Base-by-base conservation (phyloP, 23 tunicate species). In the Halocynthia aurantium region DNA sequence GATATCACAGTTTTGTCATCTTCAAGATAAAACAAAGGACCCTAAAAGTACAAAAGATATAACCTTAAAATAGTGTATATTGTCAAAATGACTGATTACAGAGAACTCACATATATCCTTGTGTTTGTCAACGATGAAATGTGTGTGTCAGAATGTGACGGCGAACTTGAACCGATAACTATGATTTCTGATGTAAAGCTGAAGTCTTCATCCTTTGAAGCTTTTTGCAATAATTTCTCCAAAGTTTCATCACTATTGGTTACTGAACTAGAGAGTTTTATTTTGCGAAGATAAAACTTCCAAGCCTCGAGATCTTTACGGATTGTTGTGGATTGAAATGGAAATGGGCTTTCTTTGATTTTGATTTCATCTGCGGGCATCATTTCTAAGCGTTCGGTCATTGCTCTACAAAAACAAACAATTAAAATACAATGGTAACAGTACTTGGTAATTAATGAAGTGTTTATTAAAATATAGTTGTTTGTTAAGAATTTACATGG, bases 1-100 rank as follows among this genome's bases (percentile, higher is more conserved):
- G 98, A 86, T 18, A 92, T 61, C 44, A 86, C 87, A 17, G 92
- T 88, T 57, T 81, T 80, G 10, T 62, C 80, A 64, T 92, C 98
- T 11, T 92, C 98, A 50, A 92, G 77, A 54, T 52, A 71, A 50
- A 82, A 80, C 62, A 69, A 69, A n/a, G 85, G 69, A 44, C 98
- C 98, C 84, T 87, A 86, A 52, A 15, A 15, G n/a, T 17, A 15
- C n/a, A 15, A 60, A 60, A 60, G 17, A 60, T 17, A 15, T 15
- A 57, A 60, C n/a, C n/a, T 4, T 60, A 17, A 17, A 60, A 60
- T 15, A 17, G 4, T 15, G 2, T 17, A 60, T 60, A 15, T 60
- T 17, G 64, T 17, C 64, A 15, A 60, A 15, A 2, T 15, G 17
- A 60, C 64, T 15, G 64, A 60, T 60, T 17, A 68, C 13, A 71